These are phyloP conservation scores for Leucosticte australis DNA, from an alignment of 2,113 vertebrate genomes.

Conservation along the genomic window DNA sequence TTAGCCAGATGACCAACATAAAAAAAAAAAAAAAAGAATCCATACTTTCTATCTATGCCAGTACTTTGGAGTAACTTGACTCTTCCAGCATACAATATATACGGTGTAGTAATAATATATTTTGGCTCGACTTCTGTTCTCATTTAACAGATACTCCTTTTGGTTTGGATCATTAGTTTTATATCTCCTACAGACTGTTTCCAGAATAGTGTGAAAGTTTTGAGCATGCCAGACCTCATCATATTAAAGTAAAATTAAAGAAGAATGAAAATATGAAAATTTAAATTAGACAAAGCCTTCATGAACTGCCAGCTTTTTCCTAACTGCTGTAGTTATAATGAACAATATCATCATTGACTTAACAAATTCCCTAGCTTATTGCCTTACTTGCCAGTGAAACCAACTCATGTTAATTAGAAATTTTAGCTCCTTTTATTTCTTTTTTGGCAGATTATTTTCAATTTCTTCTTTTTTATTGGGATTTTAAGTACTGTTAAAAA, in stretches of 20 bases:
- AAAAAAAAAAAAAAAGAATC: too few relatives aligned
- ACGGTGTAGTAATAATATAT: neutral
- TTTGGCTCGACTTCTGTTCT: neutral
- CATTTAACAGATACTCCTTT: neutral
- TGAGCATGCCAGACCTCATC: neutral
- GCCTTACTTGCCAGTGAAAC: neutral
- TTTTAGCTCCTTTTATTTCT: neutral
- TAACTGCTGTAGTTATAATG: neutral
- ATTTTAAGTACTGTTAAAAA: neutral
- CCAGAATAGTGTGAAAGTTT: neutral
- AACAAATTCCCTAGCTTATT: neutral
- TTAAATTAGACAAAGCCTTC: neutral
- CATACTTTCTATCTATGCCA: neutral
- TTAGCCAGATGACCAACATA: neutral
- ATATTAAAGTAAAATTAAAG: slow-evolving; percentile 15
- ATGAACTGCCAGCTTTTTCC: neutral
- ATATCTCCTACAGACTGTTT: neutral
- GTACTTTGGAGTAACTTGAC: neutral
- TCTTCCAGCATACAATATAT: neutral
- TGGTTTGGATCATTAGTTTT: neutral
- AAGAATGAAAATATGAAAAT: neutral
- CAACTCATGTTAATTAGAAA: neutral
- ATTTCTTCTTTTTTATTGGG: neutral
- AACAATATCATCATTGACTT: neutral
- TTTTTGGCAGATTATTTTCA: neutral